Evolutionary conservation across 1,140 invertebrate genomes (phyloP).

Genomic region (Rhagoletis pomonella): DNA sequence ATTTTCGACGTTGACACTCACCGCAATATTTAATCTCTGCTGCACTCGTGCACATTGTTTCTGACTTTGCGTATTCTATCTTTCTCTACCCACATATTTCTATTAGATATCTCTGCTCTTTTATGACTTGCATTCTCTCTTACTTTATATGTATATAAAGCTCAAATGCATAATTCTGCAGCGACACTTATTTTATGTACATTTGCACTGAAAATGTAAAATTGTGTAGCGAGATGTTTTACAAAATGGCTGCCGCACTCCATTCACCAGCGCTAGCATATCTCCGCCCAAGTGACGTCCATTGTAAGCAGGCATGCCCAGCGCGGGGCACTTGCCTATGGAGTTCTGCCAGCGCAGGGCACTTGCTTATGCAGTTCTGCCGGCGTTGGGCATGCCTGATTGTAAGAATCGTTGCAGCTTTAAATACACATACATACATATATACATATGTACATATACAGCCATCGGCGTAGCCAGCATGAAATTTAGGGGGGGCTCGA

Average conservation of each 20-base stretch:
- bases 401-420: not conserved
- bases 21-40: not conserved
- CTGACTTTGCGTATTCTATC: no score
- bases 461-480: no score
- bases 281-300: no score
- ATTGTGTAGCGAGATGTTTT: not conserved
- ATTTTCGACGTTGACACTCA: constrained; percentile 16
- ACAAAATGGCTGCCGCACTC: not conserved
- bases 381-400: not conserved
- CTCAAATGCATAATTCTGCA: not conserved
- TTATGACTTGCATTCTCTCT: not conserved
- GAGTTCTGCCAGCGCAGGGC: no score
- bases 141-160: not conserved
- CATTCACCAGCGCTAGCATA: not conserved
- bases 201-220: not conserved
- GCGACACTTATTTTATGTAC: not conserved
- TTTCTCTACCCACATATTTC: not conserved
- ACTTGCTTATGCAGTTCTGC: no score
- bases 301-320: not conserved
- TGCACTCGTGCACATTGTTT: no score
- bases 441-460: no score
- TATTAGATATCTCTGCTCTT: not conserved
- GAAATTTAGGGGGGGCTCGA: no score
- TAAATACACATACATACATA: not conserved
- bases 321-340: no score